These are phyloP conservation scores for Dorcus hopei DNA, from an alignment of 2,888 invertebrate genomes.

Conservation along the genomic window DNA sequence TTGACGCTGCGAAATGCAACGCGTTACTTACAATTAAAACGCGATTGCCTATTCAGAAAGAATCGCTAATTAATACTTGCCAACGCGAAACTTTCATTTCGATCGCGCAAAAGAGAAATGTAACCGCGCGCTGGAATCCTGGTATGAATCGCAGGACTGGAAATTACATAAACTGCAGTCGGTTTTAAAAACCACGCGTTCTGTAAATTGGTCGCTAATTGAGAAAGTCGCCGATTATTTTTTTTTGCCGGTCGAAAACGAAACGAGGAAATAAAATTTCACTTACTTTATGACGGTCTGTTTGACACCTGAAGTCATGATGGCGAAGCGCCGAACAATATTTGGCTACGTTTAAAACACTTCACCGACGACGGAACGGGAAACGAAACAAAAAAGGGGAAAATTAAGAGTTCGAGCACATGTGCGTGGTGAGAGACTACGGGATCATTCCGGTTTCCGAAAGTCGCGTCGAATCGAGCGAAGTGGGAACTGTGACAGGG, in stretches of 20 bases:
- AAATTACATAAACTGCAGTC: neutral
- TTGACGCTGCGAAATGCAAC: no score
- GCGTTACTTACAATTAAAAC: no score
- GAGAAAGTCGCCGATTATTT: neutral
- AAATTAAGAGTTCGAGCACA: no score
- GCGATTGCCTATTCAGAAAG: no score
- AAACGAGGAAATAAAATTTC: neutral
- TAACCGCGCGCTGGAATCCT: no score
- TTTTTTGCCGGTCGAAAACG: neutral
- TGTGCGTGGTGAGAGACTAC: no score
- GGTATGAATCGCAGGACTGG: neutral
- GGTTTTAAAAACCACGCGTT: neutral
- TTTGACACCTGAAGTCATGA: constrained; percentile 51
- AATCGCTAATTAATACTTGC: no score
- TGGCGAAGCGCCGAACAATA: constrained; percentile 21
- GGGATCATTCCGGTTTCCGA: no score
- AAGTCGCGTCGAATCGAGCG: no score
- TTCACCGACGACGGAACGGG: neutral
- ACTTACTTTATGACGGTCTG: constrained; percentile 52
- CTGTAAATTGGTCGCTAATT: neutral
- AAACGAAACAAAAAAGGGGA: no score
- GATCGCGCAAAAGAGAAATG: no score
- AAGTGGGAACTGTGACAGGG: constrained; percentile 11
- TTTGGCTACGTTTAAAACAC: neutral
- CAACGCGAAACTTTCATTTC: no score